These are phyloP conservation scores for Eilema caniola DNA, from an alignment of 2,888 invertebrate species.

Conservation along the genomic window DNA sequence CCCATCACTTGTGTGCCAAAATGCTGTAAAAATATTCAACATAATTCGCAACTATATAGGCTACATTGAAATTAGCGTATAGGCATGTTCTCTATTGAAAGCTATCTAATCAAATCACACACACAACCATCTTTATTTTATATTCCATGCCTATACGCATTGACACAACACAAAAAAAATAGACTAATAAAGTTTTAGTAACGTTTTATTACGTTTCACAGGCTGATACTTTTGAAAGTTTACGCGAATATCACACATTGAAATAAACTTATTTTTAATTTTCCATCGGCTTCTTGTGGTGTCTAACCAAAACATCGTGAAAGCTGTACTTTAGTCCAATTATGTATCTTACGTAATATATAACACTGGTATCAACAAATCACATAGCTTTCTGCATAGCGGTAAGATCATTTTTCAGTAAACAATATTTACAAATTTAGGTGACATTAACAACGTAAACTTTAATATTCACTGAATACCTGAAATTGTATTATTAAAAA, in stretches of 20 bases:
- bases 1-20: no score
- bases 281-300: not conserved
- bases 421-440: constrained; percentile 3
- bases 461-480: not conserved
- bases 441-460: not conserved
- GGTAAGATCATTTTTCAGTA: not conserved
- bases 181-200: not conserved
- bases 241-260: no score
- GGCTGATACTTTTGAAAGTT: no score
- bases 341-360: not conserved
- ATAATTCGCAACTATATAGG: no score
- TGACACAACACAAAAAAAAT: not conserved
- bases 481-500: not conserved
- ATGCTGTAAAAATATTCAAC: no score
- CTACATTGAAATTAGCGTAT: no score
- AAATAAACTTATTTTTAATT: no score
- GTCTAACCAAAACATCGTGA: not conserved
- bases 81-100: no score
- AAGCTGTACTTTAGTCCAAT: not conserved
- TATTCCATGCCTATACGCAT: not conserved
- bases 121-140: not conserved
- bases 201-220: constrained; percentile 7
- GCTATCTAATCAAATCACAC: no score
- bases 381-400: not conserved
- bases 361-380: not conserved